These are phyloP conservation scores for Invenusta paracnida DNA, from an alignment of 2,888 invertebrate species.

Conservation along the genomic window DNA sequence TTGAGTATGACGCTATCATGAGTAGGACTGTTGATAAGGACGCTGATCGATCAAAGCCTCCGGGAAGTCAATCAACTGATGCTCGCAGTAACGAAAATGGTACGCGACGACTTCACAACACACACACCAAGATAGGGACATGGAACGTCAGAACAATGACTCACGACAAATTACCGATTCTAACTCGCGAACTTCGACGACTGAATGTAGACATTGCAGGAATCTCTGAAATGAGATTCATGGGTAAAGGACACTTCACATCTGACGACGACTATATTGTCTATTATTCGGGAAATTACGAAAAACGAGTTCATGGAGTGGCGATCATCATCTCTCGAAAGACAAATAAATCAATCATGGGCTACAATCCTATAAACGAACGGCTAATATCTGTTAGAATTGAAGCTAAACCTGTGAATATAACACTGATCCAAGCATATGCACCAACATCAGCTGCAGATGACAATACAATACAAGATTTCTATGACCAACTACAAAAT, in stretches of 20 bases:
- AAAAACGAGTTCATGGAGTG: conserved; percentile 23
- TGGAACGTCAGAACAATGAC: conserved; percentile 17
- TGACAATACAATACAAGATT: conserved; percentile 37
- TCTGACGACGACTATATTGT: not conserved
- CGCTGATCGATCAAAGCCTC: not conserved
- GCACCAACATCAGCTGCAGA: conserved; percentile 45
- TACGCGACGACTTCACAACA: conserved; percentile 3
- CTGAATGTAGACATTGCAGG: conserved; percentile 9
- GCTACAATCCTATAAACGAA: conserved; percentile 12
- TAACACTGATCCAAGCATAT: conserved; percentile 47
- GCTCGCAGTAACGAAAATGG: not conserved
- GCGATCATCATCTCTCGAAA: not conserved
- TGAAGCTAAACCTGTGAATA: conserved; percentile 46
- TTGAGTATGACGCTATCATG: not conserved
- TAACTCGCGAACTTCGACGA: conserved; percentile 26
- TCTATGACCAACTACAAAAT: conserved; percentile 31
- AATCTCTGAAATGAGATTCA: not conserved
- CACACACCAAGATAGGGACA: not conserved
- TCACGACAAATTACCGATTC: conserved; percentile 9
- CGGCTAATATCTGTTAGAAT: conserved; percentile 45
- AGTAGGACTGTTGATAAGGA: not conserved
- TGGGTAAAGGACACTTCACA: not conserved
- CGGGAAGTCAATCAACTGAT: conserved; percentile 15
- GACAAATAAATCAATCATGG: not conserved
- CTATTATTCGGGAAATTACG: not conserved